Evolutionary conservation across 2,888 invertebrate genomes (phyloP), one percentile per base, ranked within the genome.

Genomic region (Coremacera marginata): DNA sequence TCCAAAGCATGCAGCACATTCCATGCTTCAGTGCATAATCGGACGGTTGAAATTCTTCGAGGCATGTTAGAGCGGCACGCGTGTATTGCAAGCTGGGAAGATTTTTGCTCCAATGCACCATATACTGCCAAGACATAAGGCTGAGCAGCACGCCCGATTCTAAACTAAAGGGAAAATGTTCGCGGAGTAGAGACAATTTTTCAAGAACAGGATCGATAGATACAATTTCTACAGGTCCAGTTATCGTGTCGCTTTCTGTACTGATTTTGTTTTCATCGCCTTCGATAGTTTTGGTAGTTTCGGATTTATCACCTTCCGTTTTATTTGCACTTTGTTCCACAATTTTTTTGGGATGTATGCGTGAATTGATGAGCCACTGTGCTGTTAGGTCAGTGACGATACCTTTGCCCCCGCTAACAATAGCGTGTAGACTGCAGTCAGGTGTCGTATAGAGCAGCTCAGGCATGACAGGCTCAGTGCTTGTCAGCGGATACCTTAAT

Each of bases 101-200:
- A 81, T 94, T 92, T 87, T 94, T 95, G 85, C 95, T 95, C 97
- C 98, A 98, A 72, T 93, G 92, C 81, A 95, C 92, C 74, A 95
- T 93, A 87, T 95, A 96, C 88, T 98, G 97, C 98, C 98, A 98
- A 81, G 94, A 93, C 92, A 97, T 94, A 87, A 97, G 96, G 16
- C 95, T 93, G 70, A 97, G 90, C 57, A 98, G 90, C 55, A 94
- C 93, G 84, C 95, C 94, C 0, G 94, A 92, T 76, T 94, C 93
- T 74, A 97, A 91, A 87, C 97, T 97, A 82, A 95, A 93, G 0
- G 98, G 98, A 87, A 98, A 98, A 85, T 96, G 95, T 63, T 92
- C 91, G 70, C 93, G 93, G 77, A 96, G 88, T 31, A 94, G 88
- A 34, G 92, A 91, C 3, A 94, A 85, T 86, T 93, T 92, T 81